Conservation (phyloP, 2,888 invertebrate genomes). For the Tortricodes alternella region DNA sequence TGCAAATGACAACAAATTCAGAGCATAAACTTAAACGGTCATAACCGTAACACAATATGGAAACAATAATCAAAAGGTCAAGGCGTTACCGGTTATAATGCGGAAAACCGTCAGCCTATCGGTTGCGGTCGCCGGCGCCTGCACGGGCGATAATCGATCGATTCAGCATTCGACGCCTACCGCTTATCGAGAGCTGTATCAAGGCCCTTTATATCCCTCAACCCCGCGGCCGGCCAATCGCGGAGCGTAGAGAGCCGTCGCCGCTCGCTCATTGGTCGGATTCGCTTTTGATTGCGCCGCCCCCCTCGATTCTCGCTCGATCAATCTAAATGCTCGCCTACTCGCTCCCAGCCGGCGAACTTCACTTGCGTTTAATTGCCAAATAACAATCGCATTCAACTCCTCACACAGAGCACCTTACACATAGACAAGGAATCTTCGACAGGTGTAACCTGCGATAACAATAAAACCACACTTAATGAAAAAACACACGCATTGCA, state of each 20-base stretch:
- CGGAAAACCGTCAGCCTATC: slow-evolving; percentile 38
- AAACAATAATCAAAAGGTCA: slow-evolving; percentile 33
- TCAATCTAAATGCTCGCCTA: slow-evolving; percentile 75
- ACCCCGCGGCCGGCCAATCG: slow-evolving; percentile 70
- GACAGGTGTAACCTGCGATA: slow-evolving; percentile 18
- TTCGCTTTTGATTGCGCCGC: slow-evolving; percentile 80
- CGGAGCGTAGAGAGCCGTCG: slow-evolving; percentile 49
- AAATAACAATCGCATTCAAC: slow-evolving; percentile 35
- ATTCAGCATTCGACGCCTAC: slow-evolving; percentile 73
- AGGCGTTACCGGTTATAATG: slow-evolving; percentile 24
- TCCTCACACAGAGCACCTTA: slow-evolving; percentile 8
- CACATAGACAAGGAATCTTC: not conserved
- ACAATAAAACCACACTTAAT: slow-evolving; percentile 23
- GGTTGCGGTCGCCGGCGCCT: slow-evolving; percentile 38
- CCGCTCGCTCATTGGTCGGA: slow-evolving; percentile 71
- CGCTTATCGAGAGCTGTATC: slow-evolving; percentile 77
- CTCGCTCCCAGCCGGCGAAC: slow-evolving; percentile 59
- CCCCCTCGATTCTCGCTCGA: slow-evolving; percentile 76
- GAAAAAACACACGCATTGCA: not conserved
- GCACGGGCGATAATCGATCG: slow-evolving; percentile 72
- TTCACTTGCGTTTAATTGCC: slow-evolving; percentile 51
- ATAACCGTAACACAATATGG: slow-evolving; percentile 21
- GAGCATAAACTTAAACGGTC: slow-evolving; percentile 21
- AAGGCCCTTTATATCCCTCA: slow-evolving; percentile 73
- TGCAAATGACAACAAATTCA: not conserved